phyloP scores from a whole-genome alignment of 2,113 vertebrate species.

The Percina caprodes region DNA sequence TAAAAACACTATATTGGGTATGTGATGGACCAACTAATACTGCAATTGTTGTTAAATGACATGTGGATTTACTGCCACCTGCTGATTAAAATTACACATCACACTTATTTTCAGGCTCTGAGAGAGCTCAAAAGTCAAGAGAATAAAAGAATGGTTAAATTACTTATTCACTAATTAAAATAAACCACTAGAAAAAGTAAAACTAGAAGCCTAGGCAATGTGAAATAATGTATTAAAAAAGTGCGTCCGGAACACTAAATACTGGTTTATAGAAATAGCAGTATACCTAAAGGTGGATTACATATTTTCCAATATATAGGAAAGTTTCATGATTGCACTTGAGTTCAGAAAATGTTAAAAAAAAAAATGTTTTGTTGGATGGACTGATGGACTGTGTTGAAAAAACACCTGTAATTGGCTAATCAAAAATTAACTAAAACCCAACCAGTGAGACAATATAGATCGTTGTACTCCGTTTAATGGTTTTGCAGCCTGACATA shows the following conservation, averaged over 20 bases:
- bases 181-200: not conserved
- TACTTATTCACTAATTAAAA: not conserved
- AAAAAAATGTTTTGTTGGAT: not conserved
- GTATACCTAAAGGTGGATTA: not conserved
- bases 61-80: slow-evolving; percentile 62
- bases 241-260: not conserved
- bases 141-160: not conserved
- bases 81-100: slow-evolving; percentile 31
- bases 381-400: not conserved
- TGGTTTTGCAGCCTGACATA: slow-evolving; percentile 46
- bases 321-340: not conserved
- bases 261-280: not conserved
- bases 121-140: not conserved
- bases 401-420: not conserved
- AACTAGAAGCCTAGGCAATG: not conserved
- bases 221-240: not conserved
- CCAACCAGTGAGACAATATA: not conserved
- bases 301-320: not conserved
- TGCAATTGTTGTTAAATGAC: not conserved
- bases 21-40: not conserved
- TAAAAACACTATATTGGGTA: not conserved
- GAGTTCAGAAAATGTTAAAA: not conserved
- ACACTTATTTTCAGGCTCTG: not conserved
- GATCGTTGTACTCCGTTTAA: slow-evolving; percentile 58
- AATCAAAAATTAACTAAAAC: not conserved